These are phyloP conservation scores for Himalopsyche tibetana DNA, from an alignment of 2,888 invertebrate species.

Conservation along the genomic window DNA sequence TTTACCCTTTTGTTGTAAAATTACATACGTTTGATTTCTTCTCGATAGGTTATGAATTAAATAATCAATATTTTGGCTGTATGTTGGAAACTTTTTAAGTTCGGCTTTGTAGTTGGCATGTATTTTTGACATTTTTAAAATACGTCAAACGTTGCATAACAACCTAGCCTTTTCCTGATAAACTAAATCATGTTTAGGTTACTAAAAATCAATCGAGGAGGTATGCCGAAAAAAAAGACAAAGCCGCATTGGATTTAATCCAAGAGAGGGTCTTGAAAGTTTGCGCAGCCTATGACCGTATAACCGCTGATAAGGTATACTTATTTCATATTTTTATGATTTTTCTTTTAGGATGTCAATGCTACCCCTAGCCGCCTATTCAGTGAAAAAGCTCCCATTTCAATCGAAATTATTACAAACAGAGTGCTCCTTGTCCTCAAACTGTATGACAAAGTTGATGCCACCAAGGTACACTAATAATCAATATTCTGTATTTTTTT, in stretches of 20 bases:
- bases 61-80: not conserved
- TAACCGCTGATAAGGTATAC: slow-evolving; percentile 89
- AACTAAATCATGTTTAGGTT: slow-evolving; percentile 71
- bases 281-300: slow-evolving; percentile 92
- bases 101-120: not conserved
- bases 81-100: not conserved
- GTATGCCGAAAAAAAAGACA: slow-evolving; percentile 29
- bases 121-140: slow-evolving; percentile 37
- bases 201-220: slow-evolving; percentile 50
- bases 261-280: slow-evolving; percentile 91
- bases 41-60: not conserved
- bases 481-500: slow-evolving; percentile 54
- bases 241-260: slow-evolving; percentile 80
- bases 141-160: slow-evolving; percentile 29
- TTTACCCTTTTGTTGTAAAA: not conserved
- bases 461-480: slow-evolving; percentile 86
- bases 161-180: slow-evolving; percentile 9
- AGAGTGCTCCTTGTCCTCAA: slow-evolving; percentile 96
- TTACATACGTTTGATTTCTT: not conserved
- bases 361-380: slow-evolving; percentile 83
- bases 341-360: slow-evolving; percentile 64
- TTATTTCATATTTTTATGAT: slow-evolving; percentile 51
- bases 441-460: slow-evolving; percentile 97
- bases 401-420: slow-evolving; percentile 89
- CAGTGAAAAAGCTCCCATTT: slow-evolving; percentile 86